Evolutionary conservation across 2,797 vertebrate species (phyloP).

Genomic region (Halcyon smyrnensis): DNA sequence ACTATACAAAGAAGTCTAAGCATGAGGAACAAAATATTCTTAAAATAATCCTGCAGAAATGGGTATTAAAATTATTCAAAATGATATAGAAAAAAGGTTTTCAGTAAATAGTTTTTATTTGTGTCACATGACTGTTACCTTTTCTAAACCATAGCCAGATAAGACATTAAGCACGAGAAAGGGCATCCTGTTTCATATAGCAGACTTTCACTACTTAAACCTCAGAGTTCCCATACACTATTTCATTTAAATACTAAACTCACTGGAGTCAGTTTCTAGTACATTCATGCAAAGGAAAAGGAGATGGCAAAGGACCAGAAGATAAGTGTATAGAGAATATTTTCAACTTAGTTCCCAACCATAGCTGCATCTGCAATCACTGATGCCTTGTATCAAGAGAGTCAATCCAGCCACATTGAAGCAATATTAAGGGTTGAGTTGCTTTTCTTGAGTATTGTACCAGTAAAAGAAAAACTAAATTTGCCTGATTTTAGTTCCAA

Average conservation of each 20-base stretch:
- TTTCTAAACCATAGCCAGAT: background rate
- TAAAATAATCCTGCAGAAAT: background rate
- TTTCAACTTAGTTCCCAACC: background rate
- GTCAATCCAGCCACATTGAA: background rate
- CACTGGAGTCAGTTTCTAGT: background rate
- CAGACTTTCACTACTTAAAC: background rate
- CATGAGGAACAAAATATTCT: background rate
- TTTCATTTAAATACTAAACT: background rate
- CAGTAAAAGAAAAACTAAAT: background rate
- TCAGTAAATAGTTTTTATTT: background rate
- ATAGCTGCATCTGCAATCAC: background rate
- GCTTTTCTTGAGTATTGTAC: background rate
- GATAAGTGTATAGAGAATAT: background rate
- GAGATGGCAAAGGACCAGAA: background rate
- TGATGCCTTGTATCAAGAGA: fast-evolving
- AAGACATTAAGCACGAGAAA: background rate
- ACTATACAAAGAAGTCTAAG: background rate
- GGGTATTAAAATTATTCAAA: background rate
- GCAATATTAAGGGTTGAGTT: background rate
- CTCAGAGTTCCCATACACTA: background rate
- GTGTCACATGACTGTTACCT: background rate
- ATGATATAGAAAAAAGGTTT: background rate
- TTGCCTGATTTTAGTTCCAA: background rate
- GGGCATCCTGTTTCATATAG: background rate
- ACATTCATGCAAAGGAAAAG: background rate